A percentile compares a stretch with the other conserved stretches of the same genome.
These are phyloP conservation scores for Falco punctatus DNA, from an alignment of 2,113 vertebrate genomes.

Conservation along the genomic window DNA sequence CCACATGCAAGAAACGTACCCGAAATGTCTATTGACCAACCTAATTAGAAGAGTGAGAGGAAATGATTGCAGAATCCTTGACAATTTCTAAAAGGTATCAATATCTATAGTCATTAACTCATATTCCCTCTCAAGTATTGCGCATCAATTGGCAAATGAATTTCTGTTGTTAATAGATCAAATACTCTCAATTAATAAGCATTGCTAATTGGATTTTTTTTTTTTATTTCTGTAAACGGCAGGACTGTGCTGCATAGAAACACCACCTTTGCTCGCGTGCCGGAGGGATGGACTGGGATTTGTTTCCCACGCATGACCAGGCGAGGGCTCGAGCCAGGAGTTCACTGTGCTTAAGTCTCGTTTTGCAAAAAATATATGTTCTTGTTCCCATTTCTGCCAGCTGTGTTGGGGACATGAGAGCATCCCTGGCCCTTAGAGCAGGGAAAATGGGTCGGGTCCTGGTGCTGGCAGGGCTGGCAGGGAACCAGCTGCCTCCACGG, in stretches of 20 bases:
- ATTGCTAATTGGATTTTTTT: not conserved
- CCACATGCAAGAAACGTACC: not conserved
- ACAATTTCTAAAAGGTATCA: not conserved
- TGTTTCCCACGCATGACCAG: too few relatives aligned
- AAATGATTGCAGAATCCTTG: not conserved
- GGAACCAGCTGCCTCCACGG: not conserved
- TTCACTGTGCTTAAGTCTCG: not conserved
- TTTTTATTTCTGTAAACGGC: not conserved
- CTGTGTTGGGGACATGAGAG: accelerated
- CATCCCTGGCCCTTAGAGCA: accelerated
- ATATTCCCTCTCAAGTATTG: not conserved
- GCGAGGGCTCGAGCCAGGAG: not conserved
- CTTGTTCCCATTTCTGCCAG: not conserved
- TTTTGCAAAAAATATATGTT: not conserved
- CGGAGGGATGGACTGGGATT: accelerated
- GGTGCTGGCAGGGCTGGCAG: not conserved
- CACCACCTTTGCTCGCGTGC: accelerated
- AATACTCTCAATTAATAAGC: not conserved
- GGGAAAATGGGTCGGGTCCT: not conserved
- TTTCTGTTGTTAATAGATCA: not conserved
- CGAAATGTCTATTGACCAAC: not conserved
- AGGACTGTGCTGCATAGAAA: not conserved
- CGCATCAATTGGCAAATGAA: not conserved
- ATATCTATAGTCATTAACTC: not conserved
- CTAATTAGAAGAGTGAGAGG: not conserved